These are phyloP conservation scores for Phylloscopus trochiloides DNA, from an alignment of 2,113 vertebrate genomes.

Conservation along the genomic window DNA sequence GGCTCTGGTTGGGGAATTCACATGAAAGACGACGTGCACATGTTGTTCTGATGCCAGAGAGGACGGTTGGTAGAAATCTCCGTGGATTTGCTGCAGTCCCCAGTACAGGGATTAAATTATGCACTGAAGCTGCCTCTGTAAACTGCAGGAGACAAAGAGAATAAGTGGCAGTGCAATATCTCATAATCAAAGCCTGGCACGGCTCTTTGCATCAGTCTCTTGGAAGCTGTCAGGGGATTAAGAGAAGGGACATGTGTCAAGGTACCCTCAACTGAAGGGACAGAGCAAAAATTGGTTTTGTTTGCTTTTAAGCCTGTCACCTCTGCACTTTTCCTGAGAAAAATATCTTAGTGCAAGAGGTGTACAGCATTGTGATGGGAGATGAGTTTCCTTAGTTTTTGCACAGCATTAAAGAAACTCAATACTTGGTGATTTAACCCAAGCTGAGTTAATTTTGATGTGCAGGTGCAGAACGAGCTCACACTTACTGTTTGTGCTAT, in stretches of 20 bases:
- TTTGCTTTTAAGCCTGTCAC: background rate
- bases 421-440: background rate
- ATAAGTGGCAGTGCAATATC: slow-evolving; percentile 32
- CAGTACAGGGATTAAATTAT: slow-evolving; percentile 68
- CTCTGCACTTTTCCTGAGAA: background rate
- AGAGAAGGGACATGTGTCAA: slow-evolving; percentile 5
- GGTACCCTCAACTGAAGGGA: background rate
- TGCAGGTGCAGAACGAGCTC: background rate
- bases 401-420: background rate
- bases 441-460: background rate
- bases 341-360: background rate
- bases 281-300: background rate
- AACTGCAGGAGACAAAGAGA: slow-evolving; percentile 68
- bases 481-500: background rate
- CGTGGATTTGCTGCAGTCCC: slow-evolving; percentile 65
- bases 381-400: background rate
- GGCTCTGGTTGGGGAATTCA: slow-evolving; percentile 74
- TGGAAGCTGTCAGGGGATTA: slow-evolving; percentile 44
- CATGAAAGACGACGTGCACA: slow-evolving; percentile 70
- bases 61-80: slow-evolving; percentile 65
- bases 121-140: slow-evolving; percentile 67
- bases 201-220: slow-evolving; percentile 16
- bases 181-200: slow-evolving; percentile 65
- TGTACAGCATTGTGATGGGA: background rate
- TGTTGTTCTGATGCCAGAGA: slow-evolving; percentile 71